Evolutionary conservation across 2,797 vertebrate genomes (phyloP).

Genomic region (Schizopygopsis malacanthus): DNA sequence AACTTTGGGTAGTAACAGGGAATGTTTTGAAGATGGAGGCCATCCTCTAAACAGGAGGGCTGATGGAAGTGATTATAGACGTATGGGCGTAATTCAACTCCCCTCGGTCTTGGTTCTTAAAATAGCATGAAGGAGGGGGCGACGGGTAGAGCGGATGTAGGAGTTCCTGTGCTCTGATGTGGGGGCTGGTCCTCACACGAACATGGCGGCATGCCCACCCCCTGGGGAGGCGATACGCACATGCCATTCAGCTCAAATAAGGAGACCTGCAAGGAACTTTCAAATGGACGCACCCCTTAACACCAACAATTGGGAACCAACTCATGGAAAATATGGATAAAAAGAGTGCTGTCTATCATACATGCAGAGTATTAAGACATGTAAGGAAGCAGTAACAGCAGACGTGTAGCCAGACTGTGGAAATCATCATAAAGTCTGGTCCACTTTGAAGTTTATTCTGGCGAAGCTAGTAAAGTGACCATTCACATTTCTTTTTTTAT

Average conservation of each 20-base stretch:
- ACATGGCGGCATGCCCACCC: constrained; percentile 55
- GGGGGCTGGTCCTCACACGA: constrained; percentile 68
- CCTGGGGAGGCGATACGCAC: constrained; percentile 13
- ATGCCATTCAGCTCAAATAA: constrained; percentile 28
- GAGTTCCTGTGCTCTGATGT: constrained; percentile 75
- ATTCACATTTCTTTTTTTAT: not conserved
- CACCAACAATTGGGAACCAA: not conserved
- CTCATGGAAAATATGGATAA: not conserved
- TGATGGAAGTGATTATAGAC: constrained; percentile 81
- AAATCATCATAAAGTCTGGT: not conserved
- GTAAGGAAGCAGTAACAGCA: not conserved
- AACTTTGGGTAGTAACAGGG: constrained; percentile 17
- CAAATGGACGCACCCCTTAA: not conserved
- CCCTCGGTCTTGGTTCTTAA: constrained; percentile 42
- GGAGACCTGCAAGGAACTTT: not conserved
- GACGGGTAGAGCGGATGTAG: constrained; percentile 68
- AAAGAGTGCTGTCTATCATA: not conserved
- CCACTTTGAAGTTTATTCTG: not conserved
- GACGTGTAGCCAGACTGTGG: not conserved
- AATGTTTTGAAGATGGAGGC: constrained; percentile 26
- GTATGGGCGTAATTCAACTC: constrained; percentile 77
- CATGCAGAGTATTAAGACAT: not conserved
- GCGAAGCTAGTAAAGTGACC: not conserved
- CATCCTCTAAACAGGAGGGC: constrained; percentile 63
- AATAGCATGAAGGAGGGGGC: constrained; percentile 54